phyloP scores from a whole-genome alignment of 2,113 vertebrate genomes.

The Solea senegalensis region DNA sequence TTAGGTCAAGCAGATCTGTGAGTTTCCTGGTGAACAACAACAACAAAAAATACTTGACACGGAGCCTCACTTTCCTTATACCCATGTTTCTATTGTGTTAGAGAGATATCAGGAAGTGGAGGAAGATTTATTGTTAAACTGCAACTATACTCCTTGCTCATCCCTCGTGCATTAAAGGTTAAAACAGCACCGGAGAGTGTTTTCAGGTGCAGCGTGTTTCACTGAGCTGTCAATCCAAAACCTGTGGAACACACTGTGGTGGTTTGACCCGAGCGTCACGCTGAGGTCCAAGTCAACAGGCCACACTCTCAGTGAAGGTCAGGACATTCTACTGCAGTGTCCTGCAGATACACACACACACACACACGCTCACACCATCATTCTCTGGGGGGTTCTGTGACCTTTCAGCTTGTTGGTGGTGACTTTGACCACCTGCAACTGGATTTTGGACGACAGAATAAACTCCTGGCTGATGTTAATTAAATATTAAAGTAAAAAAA shows the following conservation, averaged over 20 bases:
- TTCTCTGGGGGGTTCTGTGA: slow-evolving; percentile 26
- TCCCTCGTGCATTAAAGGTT: too few species aligned
- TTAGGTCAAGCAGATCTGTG: slow-evolving; percentile 57
- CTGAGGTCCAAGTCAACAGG: slow-evolving; percentile 35
- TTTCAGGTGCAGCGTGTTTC: not conserved
- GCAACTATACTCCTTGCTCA: too few species aligned
- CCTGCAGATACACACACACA: slow-evolving; percentile 6
- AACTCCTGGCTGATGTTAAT: not conserved
- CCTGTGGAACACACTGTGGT: not conserved
- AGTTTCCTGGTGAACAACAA: too few species aligned
- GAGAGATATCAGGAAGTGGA: too few species aligned
- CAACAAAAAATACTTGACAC: too few species aligned
- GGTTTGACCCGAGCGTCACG: slow-evolving; percentile 33
- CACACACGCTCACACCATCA: slow-evolving; percentile 17
- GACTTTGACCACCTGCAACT: slow-evolving; percentile 24
- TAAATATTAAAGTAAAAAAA: not conserved
- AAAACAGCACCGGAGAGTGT: too few species aligned
- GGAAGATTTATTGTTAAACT: too few species aligned
- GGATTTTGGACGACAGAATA: not conserved
- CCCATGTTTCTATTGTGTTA: too few species aligned
- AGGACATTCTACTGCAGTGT: slow-evolving; percentile 17
- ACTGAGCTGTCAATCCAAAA: slow-evolving; percentile 18
- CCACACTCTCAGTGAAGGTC: slow-evolving; percentile 50
- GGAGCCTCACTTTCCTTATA: too few species aligned
- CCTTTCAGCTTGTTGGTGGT: slow-evolving; percentile 33